Evolutionary conservation across 2,888 invertebrate species (phyloP).

Genomic region (Philereme transversata): DNA sequence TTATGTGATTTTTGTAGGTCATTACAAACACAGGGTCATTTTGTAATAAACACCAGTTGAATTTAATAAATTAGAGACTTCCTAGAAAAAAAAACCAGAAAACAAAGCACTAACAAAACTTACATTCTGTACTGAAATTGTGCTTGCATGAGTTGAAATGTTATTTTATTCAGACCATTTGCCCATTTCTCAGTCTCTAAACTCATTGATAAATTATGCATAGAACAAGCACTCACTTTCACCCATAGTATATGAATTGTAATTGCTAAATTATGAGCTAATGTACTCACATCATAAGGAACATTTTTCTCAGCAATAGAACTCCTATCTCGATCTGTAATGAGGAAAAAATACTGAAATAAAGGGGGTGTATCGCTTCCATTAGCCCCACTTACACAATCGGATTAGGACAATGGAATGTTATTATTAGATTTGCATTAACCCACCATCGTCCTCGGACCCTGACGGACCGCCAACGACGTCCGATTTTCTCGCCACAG

Average conservation of each 20-base stretch:
- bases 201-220: constrained; percentile 2
- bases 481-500: constrained; percentile 85
- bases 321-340: constrained; percentile 85
- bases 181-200: neutral
- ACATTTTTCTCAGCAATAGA: constrained; percentile 85
- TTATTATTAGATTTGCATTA: constrained; percentile 65
- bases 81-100: neutral
- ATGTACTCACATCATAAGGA: constrained; percentile 85
- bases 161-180: constrained; percentile 4
- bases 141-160: neutral
- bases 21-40: neutral
- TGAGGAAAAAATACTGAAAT: constrained; percentile 55
- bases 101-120: neutral
- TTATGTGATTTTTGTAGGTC: neutral
- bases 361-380: constrained; percentile 52
- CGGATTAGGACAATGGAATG: constrained; percentile 56
- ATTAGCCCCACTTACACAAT: constrained; percentile 48
- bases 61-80: neutral
- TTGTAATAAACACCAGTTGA: neutral
- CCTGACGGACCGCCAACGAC: constrained; percentile 83
- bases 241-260: constrained; percentile 16
- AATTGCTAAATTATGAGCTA: constrained; percentile 25
- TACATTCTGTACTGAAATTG: neutral
- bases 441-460: constrained; percentile 85
- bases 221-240: constrained; percentile 13